Evolutionary conservation across 2,888 invertebrate genomes (phyloP), one percentile per base, ranked within the genome.

Genomic region (Eilema sororculum): DNA sequence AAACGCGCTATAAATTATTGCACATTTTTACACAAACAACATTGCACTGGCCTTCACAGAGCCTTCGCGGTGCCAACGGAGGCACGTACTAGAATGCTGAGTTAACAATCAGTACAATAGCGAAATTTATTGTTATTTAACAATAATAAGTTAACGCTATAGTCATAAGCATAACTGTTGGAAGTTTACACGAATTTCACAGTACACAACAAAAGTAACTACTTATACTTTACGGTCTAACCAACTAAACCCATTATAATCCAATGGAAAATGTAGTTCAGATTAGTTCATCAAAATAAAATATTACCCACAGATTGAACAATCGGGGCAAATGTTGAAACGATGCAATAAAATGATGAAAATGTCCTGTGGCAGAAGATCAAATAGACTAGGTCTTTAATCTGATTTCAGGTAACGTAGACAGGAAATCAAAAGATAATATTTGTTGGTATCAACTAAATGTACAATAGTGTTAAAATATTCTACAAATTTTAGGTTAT

Each of bases 41-140:
- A 69, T 56, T 73, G 72, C 16, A n/a, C 65, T 77, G 82, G 69
- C 81, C 81, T 81, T 56, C 52, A 70, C 25, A 8, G 28, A 56
- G 33, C 30, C 63, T 69, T 72, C 82, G 72, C 59, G 78, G 77
- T 66, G 73, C 59, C 2, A 10, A 30, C 57, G 72, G 69, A 80
- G 78, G 78, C 77, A 76, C 68, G 37, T 68, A 73, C 37, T 65
- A 78, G 75, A 82, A 65, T 69, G 59, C 58, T 58, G 59, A 58
- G 33, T 66, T 71, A 28, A 58, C 58, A 58, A 5, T 58, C 25
- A 13, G 57, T 25, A 28, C 5, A 58, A 58, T 58, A 58, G 16
- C 20, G 52, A 52, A 52, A 52, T 52, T 52, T n/a, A n/a, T 52
- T 52, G n/a, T 52, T 52, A 52, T n/a, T 46, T n/a, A n/a, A 52